Evolutionary conservation across 2,888 invertebrate species (phyloP).

Genomic region (Lucinisca nassula): DNA sequence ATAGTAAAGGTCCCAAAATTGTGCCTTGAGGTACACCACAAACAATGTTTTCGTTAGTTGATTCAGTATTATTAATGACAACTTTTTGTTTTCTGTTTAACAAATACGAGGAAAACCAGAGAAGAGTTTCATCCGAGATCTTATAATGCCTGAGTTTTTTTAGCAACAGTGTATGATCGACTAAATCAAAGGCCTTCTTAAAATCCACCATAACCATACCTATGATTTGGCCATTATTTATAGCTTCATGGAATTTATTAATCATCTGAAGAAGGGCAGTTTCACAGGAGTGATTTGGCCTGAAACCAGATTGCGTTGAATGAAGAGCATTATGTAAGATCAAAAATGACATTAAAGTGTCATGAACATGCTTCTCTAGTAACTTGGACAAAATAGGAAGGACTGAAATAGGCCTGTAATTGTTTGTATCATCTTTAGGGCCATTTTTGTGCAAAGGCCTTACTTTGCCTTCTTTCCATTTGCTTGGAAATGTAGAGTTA

Average conservation of each 20-base stretch:
- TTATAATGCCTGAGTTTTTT: constrained; percentile 1
- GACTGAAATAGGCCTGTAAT: neutral
- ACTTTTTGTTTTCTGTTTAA: neutral
- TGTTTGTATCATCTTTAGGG: too few relatives aligned
- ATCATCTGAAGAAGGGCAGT: neutral
- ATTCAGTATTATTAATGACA: neutral
- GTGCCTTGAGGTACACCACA: neutral
- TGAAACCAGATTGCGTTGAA: constrained; percentile 1
- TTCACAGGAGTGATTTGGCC: neutral
- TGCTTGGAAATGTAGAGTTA: neutral
- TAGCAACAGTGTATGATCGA: neutral
- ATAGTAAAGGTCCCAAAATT: neutral
- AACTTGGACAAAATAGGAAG: neutral
- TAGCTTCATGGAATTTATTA: neutral
- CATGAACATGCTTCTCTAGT: neutral
- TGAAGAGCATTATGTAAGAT: neutral
- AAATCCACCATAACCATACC: constrained; percentile 4
- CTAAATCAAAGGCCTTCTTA: constrained; percentile 2
- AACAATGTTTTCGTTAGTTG: neutral
- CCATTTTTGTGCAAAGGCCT: neutral
- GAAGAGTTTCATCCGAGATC: neutral
- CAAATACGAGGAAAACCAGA: neutral
- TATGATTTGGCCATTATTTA: neutral
- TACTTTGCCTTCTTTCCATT: constrained; percentile 8
- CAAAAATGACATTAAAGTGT: neutral